phyloP scores from a whole-genome alignment of 2,113 vertebrate species.

The Pituophis catenifer region DNA sequence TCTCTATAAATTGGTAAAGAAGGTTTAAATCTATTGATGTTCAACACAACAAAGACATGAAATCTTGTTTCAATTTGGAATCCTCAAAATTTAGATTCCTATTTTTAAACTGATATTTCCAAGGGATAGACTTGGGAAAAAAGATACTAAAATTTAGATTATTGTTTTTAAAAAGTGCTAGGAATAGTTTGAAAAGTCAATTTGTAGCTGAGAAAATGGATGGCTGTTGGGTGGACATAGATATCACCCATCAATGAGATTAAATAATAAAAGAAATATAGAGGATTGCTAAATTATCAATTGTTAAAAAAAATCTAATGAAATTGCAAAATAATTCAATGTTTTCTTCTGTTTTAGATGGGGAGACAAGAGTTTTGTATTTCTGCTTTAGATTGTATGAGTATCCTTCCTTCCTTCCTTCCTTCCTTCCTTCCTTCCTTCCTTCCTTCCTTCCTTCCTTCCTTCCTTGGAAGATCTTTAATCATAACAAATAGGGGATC shows the following conservation, averaged over 20 bases:
- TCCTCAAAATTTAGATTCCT: background rate
- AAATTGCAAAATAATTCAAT: background rate
- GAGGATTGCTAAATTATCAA: background rate
- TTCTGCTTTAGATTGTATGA: background rate
- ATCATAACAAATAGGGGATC: background rate
- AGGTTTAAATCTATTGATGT: background rate
- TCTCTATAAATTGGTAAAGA: background rate
- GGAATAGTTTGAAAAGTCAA: background rate
- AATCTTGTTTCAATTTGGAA: background rate
- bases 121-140: background rate
- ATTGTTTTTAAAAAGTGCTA: background rate
- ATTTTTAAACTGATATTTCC: background rate
- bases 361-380: background rate
- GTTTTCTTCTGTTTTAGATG: background rate
- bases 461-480: background rate
- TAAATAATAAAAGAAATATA: background rate
- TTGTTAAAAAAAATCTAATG: background rate
- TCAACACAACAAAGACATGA: background rate
- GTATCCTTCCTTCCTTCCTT: background rate
- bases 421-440: too few relatives aligned
- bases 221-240: background rate
- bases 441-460: too few relatives aligned
- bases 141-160: background rate
- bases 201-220: background rate
- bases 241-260: background rate